Percentiles rank a stretch among this genome's conserved stretches.
These are phyloP conservation scores for Dynastes tityus DNA, from an alignment of 2,888 invertebrate genomes.

Conservation along the genomic window DNA sequence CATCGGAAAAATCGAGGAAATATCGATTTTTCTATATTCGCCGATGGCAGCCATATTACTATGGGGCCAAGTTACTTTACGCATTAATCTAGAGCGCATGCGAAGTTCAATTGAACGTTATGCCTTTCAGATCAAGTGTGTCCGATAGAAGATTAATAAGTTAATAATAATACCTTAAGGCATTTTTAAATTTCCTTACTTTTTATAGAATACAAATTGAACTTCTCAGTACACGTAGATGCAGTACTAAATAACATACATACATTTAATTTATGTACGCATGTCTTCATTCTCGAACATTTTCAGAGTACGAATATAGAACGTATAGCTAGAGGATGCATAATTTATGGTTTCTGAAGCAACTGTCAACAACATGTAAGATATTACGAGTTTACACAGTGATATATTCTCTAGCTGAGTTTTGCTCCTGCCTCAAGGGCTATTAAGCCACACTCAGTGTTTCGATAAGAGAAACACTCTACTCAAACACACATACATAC, in stretches of 20 bases:
- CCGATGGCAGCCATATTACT: too few relatives aligned
- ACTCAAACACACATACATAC: background rate
- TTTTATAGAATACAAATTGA: too few relatives aligned
- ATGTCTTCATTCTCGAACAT: background rate
- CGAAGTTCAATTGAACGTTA: too few relatives aligned
- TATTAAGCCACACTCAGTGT: constrained; percentile 12
- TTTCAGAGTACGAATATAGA: constrained; percentile 3
- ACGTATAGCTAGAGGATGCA: constrained; percentile 23
- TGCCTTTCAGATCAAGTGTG: too few relatives aligned
- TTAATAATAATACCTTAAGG: too few relatives aligned
- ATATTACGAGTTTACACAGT: constrained; percentile 21
- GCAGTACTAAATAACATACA: background rate
- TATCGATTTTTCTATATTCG: too few relatives aligned
- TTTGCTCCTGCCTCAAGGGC: constrained; percentile 28
- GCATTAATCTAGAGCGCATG: too few relatives aligned
- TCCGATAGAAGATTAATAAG: too few relatives aligned
- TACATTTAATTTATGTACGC: background rate
- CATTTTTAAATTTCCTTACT: too few relatives aligned
- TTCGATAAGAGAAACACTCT: constrained; percentile 14
- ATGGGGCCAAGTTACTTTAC: too few relatives aligned
- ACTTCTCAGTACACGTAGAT: too few relatives aligned
- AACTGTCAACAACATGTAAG: constrained; percentile 32
- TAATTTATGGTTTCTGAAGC: constrained; percentile 32
- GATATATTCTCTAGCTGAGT: constrained; percentile 35
- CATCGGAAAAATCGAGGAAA: too few relatives aligned